phyloP scores from a whole-genome alignment of 2,888 invertebrate species.

The Sicus ferrugineus region DNA sequence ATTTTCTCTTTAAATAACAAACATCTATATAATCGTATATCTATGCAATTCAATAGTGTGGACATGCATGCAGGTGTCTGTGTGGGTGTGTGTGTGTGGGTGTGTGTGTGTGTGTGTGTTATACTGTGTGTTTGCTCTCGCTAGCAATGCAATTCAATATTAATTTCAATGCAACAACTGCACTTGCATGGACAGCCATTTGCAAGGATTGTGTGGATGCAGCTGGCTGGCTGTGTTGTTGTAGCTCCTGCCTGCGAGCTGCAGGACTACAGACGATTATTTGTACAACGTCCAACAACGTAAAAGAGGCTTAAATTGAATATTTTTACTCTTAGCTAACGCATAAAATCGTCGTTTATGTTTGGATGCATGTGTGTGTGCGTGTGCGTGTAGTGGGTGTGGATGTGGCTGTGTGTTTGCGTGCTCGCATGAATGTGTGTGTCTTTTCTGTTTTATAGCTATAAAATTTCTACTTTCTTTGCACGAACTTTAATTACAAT shows the following conservation, averaged over 20 bases:
- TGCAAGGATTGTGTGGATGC: not conserved
- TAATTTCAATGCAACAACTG: conserved; percentile 18
- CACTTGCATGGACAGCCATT: not conserved
- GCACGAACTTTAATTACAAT: conserved; percentile 7
- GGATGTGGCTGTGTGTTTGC: not conserved
- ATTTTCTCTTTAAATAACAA: conserved; percentile 35
- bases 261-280: too few relatives aligned
- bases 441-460: not conserved
- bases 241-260: too few relatives aligned
- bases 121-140: not conserved
- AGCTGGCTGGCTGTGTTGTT: not conserved
- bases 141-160: conserved; percentile 7
- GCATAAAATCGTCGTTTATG: not conserved
- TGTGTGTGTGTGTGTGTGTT: not conserved
- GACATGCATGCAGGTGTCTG: conserved; percentile 13
- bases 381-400: conserved; percentile 2
- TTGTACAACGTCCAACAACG: too few relatives aligned
- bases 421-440: not conserved
- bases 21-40: conserved; percentile 35
- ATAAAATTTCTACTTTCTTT: not conserved
- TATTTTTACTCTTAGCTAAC: not conserved
- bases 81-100: not conserved
- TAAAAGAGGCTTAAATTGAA: not conserved
- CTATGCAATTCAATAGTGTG: conserved; percentile 17
- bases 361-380: not conserved